Evolutionary conservation across 2,113 vertebrate genomes (phyloP).

Genomic region (Passer domesticus): DNA sequence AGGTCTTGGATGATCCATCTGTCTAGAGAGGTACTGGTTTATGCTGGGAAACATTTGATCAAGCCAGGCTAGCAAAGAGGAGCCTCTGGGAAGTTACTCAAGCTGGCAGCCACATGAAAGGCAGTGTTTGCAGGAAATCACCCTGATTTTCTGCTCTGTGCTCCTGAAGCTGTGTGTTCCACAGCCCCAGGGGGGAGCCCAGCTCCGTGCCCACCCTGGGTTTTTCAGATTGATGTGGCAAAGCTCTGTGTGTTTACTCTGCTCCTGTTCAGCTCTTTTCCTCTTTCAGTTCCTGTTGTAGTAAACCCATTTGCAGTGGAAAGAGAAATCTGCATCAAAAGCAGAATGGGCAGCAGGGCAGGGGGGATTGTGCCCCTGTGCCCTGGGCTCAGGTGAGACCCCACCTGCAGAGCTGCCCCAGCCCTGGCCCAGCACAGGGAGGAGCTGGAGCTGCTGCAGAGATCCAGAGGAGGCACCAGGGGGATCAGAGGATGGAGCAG

Average conservation of each 20-base stretch:
- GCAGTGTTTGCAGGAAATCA: neutral
- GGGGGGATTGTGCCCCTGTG: neutral
- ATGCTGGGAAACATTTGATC: neutral
- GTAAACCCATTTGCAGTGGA: neutral
- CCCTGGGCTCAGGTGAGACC: neutral
- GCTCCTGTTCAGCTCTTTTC: neutral
- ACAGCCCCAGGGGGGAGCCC: neutral
- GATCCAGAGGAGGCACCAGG: neutral
- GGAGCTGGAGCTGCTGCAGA: neutral
- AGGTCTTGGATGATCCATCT: neutral
- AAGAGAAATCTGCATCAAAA: neutral
- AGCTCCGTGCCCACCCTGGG: rapidly evolving
- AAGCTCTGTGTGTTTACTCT: neutral
- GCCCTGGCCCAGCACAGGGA: neutral
- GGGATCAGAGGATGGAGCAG: neutral
- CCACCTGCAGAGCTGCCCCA: neutral
- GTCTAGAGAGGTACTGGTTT: neutral
- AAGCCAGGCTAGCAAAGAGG: neutral
- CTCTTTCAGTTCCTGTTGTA: neutral
- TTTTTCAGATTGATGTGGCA: neutral
- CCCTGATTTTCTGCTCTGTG: neutral
- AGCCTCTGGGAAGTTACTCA: neutral
- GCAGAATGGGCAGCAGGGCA: neutral
- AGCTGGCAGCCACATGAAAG: neutral
- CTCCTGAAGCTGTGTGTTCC: neutral